Evolutionary conservation across 2,888 invertebrate genomes (phyloP).

Genomic region (Chorisops tibialis): DNA sequence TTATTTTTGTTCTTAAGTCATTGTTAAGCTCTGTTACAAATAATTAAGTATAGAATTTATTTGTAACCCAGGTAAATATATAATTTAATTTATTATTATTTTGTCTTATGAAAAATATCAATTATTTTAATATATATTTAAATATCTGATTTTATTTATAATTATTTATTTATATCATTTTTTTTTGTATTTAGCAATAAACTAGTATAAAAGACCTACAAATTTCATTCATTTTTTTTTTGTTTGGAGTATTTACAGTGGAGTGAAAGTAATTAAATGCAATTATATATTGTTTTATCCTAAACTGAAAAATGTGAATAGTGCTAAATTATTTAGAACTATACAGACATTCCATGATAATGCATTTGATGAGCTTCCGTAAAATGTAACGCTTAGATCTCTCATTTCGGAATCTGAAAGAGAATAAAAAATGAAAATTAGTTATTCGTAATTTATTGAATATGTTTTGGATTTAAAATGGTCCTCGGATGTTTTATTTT

Average conservation of each 20-base stretch:
- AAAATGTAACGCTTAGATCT: constrained; percentile 51
- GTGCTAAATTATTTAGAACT: constrained; percentile 13
- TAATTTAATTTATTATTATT: constrained; percentile 6
- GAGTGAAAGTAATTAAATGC: constrained; percentile 24
- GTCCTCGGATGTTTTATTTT: too few species aligned
- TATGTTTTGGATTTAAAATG: too few species aligned
- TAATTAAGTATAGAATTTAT: too few species aligned
- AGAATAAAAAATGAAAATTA: constrained; percentile 10
- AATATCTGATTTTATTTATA: constrained; percentile 10
- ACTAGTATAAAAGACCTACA: constrained; percentile 34
- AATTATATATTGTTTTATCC: constrained; percentile 20
- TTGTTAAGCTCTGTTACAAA: constrained; percentile 5
- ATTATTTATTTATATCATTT: constrained; percentile 16
- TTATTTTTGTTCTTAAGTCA: background rate
- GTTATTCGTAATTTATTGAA: too few species aligned
- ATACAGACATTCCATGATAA: constrained; percentile 1
- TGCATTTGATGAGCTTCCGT: constrained; percentile 38
- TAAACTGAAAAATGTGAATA: constrained; percentile 28
- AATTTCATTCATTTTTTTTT: constrained; percentile 24
- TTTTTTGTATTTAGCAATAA: constrained; percentile 28
- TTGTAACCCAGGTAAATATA: constrained; percentile 15
- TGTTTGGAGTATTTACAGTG: constrained; percentile 22
- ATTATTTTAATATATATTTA: constrained; percentile 6
- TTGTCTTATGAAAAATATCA: constrained; percentile 23
- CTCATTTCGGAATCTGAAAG: constrained; percentile 52